Evolutionary conservation across 2,888 invertebrate genomes (phyloP).

Genomic region (Patella depressa): DNA sequence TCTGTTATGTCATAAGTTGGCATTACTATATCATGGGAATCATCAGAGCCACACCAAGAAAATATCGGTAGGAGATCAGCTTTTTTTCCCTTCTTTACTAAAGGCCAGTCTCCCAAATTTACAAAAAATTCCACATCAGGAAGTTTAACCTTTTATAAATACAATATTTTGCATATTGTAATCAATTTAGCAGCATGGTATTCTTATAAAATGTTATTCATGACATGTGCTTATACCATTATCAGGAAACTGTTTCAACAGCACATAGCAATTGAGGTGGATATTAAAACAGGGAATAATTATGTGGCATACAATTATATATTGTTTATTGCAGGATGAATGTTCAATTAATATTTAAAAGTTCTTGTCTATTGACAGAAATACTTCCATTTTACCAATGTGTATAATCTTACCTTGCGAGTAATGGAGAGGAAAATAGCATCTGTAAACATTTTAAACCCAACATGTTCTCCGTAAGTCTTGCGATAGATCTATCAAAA

Average conservation of each 20-base stretch:
- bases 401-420: conserved; percentile 77
- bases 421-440: conserved; percentile 85
- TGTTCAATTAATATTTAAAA: no score
- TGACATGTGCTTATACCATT: no score
- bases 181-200: no score
- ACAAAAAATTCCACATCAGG: conserved; percentile 92
- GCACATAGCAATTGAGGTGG: no score
- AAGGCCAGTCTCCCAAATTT: conserved; percentile 97
- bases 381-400: no score
- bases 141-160: conserved; percentile 72
- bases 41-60: conserved; percentile 95
- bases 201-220: no score
- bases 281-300: no score
- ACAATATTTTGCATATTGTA: no score
- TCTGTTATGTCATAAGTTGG: conserved; percentile 97
- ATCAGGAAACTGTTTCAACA: no score
- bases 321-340: no score
- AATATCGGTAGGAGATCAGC: conserved; percentile 83
- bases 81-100: conserved; percentile 70
- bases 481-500: conserved; percentile 79
- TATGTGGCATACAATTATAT: no score
- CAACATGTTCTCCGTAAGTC: conserved; percentile 94
- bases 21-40: conserved; percentile 88
- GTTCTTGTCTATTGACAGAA: no score
- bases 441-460: conserved; percentile 96